Evolutionary conservation across 2,888 invertebrate genomes (phyloP).

Genomic region (Phaonia tiefii): DNA sequence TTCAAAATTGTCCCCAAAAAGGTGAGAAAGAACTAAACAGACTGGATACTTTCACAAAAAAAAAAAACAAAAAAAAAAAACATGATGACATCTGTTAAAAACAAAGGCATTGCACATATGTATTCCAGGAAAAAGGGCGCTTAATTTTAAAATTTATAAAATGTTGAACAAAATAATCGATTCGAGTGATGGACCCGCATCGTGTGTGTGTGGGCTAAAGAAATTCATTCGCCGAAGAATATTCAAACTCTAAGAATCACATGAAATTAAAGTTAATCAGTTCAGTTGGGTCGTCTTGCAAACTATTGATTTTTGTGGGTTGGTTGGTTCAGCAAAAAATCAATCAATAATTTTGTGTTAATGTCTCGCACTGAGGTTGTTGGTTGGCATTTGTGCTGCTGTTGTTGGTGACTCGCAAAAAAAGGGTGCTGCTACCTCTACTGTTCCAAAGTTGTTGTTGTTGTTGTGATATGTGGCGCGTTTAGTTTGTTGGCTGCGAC

Average conservation of each 20-base stretch:
- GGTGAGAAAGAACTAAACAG: not conserved
- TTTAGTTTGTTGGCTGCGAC: conserved; percentile 52
- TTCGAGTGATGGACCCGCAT: not conserved
- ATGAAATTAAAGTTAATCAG: too few species aligned
- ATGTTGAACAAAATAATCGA: conserved; percentile 15
- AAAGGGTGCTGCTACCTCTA: conserved; percentile 59
- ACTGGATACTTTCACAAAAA: too few species aligned
- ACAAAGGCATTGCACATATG: not conserved
- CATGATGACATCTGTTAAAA: not conserved
- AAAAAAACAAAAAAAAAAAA: not conserved
- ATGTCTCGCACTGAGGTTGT: conserved; percentile 62
- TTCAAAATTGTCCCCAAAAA: not conserved
- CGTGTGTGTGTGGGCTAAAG: not conserved
- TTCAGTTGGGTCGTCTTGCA: too few species aligned
- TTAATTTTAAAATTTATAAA: conserved; percentile 8
- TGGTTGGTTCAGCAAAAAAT: conserved; percentile 67
- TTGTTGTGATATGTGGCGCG: conserved; percentile 52
- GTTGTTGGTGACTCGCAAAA: conserved; percentile 64
- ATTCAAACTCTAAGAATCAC: too few species aligned
- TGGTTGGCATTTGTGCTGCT: too few species aligned
- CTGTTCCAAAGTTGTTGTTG: conserved; percentile 29
- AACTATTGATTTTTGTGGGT: conserved; percentile 65
- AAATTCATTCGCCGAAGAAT: too few species aligned
- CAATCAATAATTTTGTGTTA: conserved; percentile 78
- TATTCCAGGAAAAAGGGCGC: conserved; percentile 14